Evolutionary conservation across 2,113 vertebrate genomes (phyloP), one percentile per base, ranked within the genome.

Genomic region (Hydrolagus affinis): DNA sequence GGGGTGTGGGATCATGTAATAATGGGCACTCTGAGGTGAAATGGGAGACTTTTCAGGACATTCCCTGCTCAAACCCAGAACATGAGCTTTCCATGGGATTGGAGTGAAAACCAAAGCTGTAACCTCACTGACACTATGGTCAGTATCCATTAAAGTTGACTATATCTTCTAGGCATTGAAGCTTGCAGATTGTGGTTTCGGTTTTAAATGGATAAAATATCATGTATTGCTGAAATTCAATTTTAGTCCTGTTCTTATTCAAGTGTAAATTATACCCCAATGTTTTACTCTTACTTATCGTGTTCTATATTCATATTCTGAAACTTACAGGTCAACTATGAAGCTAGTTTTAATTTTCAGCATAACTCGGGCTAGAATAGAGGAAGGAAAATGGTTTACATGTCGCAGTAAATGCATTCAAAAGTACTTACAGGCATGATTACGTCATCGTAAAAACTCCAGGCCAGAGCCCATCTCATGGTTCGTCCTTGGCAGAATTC

Each of bases 401-500:
- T 25, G 23, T 57, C 32, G 57, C 11, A 25, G 30, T 86, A 32
- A 71, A 11, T 88, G 74, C 23, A 12, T 69, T 7, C 9, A 23
- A 19, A 85, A 80, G 8, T 28, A 92, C 96, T 97, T 93, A 99
- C 98, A 74, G 97, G 98, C 83, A 98, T 96, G 73, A 90, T 92
- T 32, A 98, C 96, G 17, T 98, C 95, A 32, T 98, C 95, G 86
- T 97, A 97, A 92, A 99, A 99, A 89, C 97, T 99, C 97, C 98
- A 99, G 0, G 98, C 98, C 88, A 99, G 92, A 0, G 97, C 97
- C 98, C 98, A 99, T 59, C 96, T 94, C 97, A 99, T 99, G 70
- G 98, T 99, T 11, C 97, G 95, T 6, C 98, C 98, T 91, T 99
- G 97, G 88, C 94, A 99, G 91, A 99, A 99, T 90, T 98, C 97